Evolutionary conservation across 2,797 vertebrate genomes (phyloP).

Genomic region (Malacoctenus gilli): DNA sequence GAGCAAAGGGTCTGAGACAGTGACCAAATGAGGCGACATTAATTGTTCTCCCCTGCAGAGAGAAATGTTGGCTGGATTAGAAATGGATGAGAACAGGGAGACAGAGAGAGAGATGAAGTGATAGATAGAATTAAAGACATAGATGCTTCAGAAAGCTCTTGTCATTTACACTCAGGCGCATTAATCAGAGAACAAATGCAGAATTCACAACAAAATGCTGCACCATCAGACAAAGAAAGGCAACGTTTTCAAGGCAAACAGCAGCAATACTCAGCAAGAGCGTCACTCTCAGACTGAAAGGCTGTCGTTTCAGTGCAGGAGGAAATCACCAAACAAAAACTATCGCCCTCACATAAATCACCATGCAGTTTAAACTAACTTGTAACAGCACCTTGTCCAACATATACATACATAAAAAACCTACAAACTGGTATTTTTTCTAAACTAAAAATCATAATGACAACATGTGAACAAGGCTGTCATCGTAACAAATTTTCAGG

Average conservation of each 20-base stretch:
- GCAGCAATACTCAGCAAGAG: background rate
- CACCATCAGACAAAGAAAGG: conserved; percentile 29
- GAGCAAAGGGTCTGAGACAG: conserved; percentile 25
- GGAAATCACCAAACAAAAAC: background rate
- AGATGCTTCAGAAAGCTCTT: conserved; percentile 63
- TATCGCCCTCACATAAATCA: background rate
- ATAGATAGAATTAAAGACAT: conserved; percentile 58
- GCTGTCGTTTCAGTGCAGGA: background rate
- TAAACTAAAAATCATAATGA: no score
- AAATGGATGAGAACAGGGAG: conserved; percentile 38
- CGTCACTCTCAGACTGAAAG: background rate
- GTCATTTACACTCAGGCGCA: conserved; percentile 51
- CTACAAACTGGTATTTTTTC: no score
- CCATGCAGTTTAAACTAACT: no score
- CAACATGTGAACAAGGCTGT: no score
- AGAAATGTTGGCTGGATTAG: conserved; percentile 52
- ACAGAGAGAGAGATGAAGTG: conserved; percentile 41
- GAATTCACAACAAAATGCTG: conserved; percentile 51
- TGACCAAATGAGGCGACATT: conserved; percentile 58
- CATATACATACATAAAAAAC: no score
- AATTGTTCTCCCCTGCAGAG: conserved; percentile 81
- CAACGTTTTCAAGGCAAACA: no score
- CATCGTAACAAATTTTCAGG: no score
- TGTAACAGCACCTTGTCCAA: background rate
- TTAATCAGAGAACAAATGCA: conserved; percentile 52